Conservation (phyloP, 2,797 vertebrate species). For the Crocidura indochinensis region DNA sequence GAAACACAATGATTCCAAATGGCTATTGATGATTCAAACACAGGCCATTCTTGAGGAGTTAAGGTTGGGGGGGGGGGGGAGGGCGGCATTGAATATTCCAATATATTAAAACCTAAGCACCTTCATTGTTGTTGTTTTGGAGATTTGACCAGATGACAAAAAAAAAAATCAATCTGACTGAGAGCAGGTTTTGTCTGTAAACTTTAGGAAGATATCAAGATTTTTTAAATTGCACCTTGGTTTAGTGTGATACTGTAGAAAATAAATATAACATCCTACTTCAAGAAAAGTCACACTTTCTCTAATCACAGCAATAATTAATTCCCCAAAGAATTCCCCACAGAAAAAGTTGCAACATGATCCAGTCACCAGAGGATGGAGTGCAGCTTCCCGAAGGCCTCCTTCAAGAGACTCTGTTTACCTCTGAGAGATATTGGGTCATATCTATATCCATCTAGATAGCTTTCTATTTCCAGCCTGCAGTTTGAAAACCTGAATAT, state of each 20-base stretch:
- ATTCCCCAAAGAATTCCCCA: slow-evolving; percentile 71
- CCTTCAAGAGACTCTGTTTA: slow-evolving; percentile 30
- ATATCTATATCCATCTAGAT: slow-evolving; percentile 36
- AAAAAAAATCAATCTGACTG: slow-evolving; percentile 46
- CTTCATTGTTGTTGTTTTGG: slow-evolving; percentile 43
- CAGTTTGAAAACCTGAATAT: not conserved
- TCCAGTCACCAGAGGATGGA: slow-evolving; percentile 63
- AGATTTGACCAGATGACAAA: slow-evolving; percentile 30
- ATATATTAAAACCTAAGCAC: slow-evolving; percentile 35
- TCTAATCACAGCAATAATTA: slow-evolving; percentile 76
- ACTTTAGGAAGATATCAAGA: slow-evolving; percentile 53
- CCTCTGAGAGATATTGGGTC: slow-evolving; percentile 64
- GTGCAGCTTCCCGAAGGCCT: slow-evolving; percentile 48
- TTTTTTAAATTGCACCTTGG: slow-evolving; percentile 43
- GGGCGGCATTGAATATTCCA: slow-evolving; percentile 16
- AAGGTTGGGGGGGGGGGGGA: slow-evolving; percentile 5
- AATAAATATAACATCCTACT: slow-evolving; percentile 55
- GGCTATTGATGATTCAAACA: not conserved
- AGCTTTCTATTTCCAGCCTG: slow-evolving; percentile 3
- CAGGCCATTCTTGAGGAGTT: not conserved
- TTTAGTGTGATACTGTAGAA: slow-evolving; percentile 36
- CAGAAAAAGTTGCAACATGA: slow-evolving; percentile 68
- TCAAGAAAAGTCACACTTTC: slow-evolving; percentile 42
- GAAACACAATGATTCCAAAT: not conserved
- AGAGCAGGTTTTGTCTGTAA: slow-evolving; percentile 40